phyloP scores from a whole-genome alignment of 2,797 vertebrate genomes.

The Streptopelia turtur region DNA sequence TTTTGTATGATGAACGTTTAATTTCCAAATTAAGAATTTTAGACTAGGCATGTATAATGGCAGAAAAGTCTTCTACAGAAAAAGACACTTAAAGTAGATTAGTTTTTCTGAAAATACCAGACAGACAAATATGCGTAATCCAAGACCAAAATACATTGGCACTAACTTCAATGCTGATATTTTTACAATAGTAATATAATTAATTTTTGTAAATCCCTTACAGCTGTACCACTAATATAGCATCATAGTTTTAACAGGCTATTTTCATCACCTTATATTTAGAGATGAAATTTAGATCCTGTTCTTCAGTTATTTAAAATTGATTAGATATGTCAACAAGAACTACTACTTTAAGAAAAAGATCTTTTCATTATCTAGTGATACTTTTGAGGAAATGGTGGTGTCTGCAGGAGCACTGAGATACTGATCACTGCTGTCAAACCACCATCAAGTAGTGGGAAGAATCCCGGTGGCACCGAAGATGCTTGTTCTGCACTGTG shows the following conservation, averaged over 20 bases:
- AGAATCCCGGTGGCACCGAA: background rate
- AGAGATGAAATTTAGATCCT: background rate
- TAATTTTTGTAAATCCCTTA: conserved; percentile 49
- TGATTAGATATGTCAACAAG: background rate
- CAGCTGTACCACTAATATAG: conserved; percentile 55
- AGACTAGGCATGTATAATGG: background rate
- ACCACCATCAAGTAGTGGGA: background rate
- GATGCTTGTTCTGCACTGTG: background rate
- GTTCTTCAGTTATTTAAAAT: background rate
- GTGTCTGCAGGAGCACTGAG: background rate
- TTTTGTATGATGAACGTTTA: background rate
- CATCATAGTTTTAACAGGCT: conserved; percentile 17
- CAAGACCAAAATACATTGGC: conserved; percentile 51
- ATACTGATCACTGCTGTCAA: background rate
- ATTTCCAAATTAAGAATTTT: conserved; percentile 8
- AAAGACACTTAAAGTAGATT: background rate
- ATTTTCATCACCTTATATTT: conserved; percentile 40
- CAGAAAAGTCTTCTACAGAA: background rate
- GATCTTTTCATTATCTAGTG: background rate
- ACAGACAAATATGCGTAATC: conserved; percentile 36
- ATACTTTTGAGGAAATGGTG: background rate
- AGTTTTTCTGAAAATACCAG: conserved; percentile 53
- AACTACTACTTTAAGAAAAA: background rate
- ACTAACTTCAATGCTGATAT: conserved; percentile 31
- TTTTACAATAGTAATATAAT: conserved; percentile 44